Conservation (phyloP, 2,113 vertebrate species). For the Alces alces region DNA sequence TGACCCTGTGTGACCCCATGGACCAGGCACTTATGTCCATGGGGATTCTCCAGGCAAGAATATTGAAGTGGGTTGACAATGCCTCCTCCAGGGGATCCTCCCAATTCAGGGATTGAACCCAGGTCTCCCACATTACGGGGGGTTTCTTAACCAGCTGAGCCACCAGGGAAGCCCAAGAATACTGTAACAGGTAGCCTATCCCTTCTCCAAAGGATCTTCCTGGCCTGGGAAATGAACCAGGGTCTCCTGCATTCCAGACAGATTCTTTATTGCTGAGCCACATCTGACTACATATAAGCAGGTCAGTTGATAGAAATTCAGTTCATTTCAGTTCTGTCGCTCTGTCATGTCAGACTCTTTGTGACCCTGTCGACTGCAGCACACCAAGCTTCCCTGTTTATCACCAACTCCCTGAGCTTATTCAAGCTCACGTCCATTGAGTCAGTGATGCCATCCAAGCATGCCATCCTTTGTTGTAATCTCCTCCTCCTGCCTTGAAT, state of each 20-base stretch:
- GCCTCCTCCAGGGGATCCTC: background rate
- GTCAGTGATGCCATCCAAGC: background rate
- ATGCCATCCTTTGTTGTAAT: background rate
- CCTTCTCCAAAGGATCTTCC: background rate
- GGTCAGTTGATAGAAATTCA: background rate
- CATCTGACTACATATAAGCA: background rate
- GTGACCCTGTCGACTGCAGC: background rate
- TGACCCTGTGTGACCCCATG: background rate
- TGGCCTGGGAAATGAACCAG: background rate
- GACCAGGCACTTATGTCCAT: background rate
- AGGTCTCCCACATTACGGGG: background rate
- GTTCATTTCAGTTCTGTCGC: background rate
- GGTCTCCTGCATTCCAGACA: background rate
- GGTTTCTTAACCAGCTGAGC: background rate
- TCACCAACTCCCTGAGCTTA: background rate
- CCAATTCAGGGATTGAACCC: background rate
- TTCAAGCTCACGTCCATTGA: background rate
- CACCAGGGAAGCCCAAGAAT: background rate
- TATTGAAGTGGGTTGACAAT: background rate
- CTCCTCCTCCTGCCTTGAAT: rapidly evolving
- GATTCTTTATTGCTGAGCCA: background rate
- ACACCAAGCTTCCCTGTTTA: background rate
- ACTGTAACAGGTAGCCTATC: background rate
- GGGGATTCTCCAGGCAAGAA: background rate
- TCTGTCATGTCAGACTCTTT: background rate